These are phyloP conservation scores for Myrmecophaga tridactyla DNA, from an alignment of 2,113 vertebrate genomes.

Conservation along the genomic window DNA sequence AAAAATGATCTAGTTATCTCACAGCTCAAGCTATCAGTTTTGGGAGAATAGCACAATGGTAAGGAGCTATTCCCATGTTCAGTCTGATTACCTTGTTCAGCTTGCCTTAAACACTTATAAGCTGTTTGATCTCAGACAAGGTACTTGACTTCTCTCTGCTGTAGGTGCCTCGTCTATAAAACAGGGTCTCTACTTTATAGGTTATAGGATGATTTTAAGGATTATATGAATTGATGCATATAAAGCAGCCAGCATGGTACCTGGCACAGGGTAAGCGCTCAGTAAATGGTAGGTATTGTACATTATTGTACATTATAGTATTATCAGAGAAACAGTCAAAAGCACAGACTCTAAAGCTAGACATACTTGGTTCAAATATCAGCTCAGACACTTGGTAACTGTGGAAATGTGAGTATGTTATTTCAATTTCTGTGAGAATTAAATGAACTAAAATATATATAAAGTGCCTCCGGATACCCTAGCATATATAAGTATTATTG, in stretches of 20 bases:
- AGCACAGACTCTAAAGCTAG: neutral
- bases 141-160: neutral
- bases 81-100: neutral
- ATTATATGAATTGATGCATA: neutral
- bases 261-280: neutral
- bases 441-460: constrained; percentile 1
- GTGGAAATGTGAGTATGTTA: neutral
- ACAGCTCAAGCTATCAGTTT: neutral
- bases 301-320: neutral
- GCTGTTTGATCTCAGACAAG: neutral
- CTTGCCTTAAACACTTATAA: neutral
- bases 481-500: neutral
- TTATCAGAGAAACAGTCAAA: constrained; percentile 19
- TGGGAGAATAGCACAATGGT: neutral
- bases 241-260: neutral
- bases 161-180: neutral
- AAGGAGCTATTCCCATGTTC: neutral
- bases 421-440: neutral
- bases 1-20: neutral
- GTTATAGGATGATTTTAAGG: neutral
- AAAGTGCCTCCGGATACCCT: neutral
- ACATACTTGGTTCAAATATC: neutral
- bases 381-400: constrained; percentile 6
- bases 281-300: neutral
- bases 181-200: neutral